phyloP scores from a whole-genome alignment of 2,113 vertebrate species.

The Catagonus wagneri region DNA sequence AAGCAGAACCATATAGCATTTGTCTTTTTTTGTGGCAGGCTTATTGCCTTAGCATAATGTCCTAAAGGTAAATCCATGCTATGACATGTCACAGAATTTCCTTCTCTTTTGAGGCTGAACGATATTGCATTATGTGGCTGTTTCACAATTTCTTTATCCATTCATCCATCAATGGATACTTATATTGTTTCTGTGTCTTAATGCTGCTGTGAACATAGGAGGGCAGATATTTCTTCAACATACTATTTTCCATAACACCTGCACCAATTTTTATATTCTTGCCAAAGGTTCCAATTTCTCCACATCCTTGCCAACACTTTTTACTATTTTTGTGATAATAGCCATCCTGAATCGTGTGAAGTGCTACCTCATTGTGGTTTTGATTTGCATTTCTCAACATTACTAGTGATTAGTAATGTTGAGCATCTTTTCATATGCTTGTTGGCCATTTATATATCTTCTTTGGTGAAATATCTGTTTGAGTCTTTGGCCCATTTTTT shows the following conservation, averaged over 20 bases:
- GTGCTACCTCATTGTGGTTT: not conserved
- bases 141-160: not conserved
- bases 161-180: not conserved
- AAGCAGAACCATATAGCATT: not conserved
- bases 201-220: not conserved
- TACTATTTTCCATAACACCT: not conserved
- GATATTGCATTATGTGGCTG: not conserved
- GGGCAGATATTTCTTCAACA: not conserved
- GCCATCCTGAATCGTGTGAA: not conserved
- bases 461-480: not conserved
- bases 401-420: not conserved
- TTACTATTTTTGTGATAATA: not conserved
- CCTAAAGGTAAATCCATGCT: not conserved
- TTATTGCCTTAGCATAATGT: not conserved
- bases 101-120: not conserved
- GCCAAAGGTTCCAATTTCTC: not conserved
- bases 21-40: not conserved
- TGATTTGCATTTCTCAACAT: constrained; percentile 41
- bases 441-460: not conserved
- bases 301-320: not conserved
- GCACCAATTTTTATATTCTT: not conserved
- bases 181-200: not conserved
- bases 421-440: constrained; percentile 21
- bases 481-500: not conserved
- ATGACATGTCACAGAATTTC: not conserved